Evolutionary conservation across 2,888 invertebrate genomes (phyloP).

Genomic region (Hirtodrosophila cameraria): DNA sequence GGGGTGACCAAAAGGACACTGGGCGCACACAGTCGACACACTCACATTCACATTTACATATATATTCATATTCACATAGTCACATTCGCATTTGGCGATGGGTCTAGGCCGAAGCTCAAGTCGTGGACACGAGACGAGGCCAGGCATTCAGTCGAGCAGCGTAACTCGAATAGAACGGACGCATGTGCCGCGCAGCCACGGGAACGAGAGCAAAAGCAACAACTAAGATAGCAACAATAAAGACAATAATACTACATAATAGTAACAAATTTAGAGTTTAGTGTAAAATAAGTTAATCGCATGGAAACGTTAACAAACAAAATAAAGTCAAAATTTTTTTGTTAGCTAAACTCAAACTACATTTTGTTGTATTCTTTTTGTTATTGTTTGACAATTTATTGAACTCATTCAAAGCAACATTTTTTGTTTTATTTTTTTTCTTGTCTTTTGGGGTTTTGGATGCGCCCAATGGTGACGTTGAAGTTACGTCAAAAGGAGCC

Average conservation of each 20-base stretch:
- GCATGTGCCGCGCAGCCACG: constrained; percentile 32
- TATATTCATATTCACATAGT: background rate
- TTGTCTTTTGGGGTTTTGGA: constrained; percentile 10
- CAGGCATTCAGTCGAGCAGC: constrained; percentile 79
- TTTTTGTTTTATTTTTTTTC: background rate
- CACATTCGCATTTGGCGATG: constrained; percentile 35
- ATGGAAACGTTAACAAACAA: constrained; percentile 3
- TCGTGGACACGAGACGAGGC: constrained; percentile 33
- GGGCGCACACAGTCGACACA: background rate
- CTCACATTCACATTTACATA: constrained; percentile 2
- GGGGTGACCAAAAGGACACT: constrained; percentile 22
- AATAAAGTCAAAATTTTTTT: background rate
- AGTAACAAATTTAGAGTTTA: constrained; percentile 13
- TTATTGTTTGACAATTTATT: constrained; percentile 18
- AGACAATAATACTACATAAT: too few species aligned
- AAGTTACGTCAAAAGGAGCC: constrained; percentile 72
- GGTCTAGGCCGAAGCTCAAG: constrained; percentile 33
- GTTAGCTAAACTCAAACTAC: too few species aligned
- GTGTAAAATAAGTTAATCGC: constrained; percentile 11
- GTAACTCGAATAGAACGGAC: constrained; percentile 79
- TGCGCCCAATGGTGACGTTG: constrained; percentile 23
- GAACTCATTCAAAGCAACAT: constrained; percentile 28
- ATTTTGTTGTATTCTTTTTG: constrained; percentile 5
- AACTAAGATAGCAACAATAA: constrained; percentile 33
- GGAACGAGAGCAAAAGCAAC: constrained; percentile 34